phyloP scores from a whole-genome alignment of 2,113 vertebrate genomes.

The Sceloporus tristichus region DNA sequence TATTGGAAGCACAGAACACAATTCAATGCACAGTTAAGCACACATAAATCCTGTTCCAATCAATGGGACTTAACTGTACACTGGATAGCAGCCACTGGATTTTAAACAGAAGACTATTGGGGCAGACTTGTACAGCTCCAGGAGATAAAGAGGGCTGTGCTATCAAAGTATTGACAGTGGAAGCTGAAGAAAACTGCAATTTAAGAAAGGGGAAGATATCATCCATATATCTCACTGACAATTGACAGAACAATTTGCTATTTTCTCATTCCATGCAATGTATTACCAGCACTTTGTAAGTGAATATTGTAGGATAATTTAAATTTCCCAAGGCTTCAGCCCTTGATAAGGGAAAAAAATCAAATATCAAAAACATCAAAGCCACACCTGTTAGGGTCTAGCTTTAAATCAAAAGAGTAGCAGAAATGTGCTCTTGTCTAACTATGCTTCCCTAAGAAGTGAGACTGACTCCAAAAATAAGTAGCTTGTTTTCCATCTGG shows the following conservation, averaged over 20 bases:
- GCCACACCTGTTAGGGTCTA: no score
- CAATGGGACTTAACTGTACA: constrained; percentile 23
- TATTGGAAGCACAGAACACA: constrained; percentile 12
- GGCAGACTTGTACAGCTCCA: not conserved
- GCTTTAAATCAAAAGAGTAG: no score
- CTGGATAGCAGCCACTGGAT: constrained; percentile 23
- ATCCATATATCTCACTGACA: not conserved
- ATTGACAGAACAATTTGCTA: not conserved
- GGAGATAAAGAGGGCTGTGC: constrained; percentile 11
- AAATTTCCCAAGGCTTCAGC: no score
- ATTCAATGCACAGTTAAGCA: constrained; percentile 28
- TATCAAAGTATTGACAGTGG: not conserved
- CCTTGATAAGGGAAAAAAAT: no score
- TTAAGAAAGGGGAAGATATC: constrained; percentile 3
- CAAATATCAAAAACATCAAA: no score
- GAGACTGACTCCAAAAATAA: no score
- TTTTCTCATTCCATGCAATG: not conserved
- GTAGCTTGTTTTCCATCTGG: no score
- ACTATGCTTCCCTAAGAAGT: no score
- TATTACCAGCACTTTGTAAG: not conserved
- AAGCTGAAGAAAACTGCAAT: not conserved
- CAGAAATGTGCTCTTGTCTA: no score
- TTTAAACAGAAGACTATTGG: constrained; percentile 18
- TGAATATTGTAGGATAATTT: not conserved
- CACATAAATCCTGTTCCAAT: constrained; percentile 27